A percentile compares a stretch with the other conserved stretches of the same genome.
These are phyloP conservation scores for Trichopoda pennipes DNA, from an alignment of 2,888 invertebrate species.

Conservation along the genomic window DNA sequence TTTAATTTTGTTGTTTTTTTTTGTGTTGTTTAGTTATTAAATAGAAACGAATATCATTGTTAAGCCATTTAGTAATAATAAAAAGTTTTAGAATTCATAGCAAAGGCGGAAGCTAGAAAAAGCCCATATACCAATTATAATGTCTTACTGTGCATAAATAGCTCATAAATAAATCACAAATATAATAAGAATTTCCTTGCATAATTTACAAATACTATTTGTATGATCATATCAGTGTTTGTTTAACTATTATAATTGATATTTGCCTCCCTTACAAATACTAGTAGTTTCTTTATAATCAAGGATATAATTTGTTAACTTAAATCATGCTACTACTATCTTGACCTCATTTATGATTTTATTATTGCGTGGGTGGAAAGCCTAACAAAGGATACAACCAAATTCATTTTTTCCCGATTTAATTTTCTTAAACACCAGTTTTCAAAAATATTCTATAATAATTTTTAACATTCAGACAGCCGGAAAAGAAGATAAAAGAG, in stretches of 20 bases:
- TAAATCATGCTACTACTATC: conserved; percentile 34
- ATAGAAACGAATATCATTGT: too few relatives aligned
- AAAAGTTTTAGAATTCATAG: too few relatives aligned
- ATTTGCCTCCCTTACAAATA: background rate
- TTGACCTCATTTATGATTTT: conserved; percentile 54
- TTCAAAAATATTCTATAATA: background rate
- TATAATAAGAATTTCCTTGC: conserved; percentile 12
- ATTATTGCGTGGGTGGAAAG: background rate
- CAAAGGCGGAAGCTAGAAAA: too few relatives aligned
- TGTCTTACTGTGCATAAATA: background rate
- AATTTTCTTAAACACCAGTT: background rate
- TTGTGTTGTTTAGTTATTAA: too few relatives aligned
- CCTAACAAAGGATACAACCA: background rate
- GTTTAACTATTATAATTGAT: conserved; percentile 18
- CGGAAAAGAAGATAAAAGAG: too few relatives aligned
- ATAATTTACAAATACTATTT: background rate
- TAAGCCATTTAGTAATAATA: too few relatives aligned
- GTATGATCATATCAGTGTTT: background rate
- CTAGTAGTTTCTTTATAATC: conserved; percentile 14
- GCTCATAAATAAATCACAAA: conserved; percentile 54
- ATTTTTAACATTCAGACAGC: background rate
- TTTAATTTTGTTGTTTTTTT: too few relatives aligned
- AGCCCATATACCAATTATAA: background rate
- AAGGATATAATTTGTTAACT: conserved; percentile 60
- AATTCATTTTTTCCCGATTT: background rate